Conservation (phyloP, 2,797 vertebrate genomes). For the Eupleurogrammus muticus region DNA sequence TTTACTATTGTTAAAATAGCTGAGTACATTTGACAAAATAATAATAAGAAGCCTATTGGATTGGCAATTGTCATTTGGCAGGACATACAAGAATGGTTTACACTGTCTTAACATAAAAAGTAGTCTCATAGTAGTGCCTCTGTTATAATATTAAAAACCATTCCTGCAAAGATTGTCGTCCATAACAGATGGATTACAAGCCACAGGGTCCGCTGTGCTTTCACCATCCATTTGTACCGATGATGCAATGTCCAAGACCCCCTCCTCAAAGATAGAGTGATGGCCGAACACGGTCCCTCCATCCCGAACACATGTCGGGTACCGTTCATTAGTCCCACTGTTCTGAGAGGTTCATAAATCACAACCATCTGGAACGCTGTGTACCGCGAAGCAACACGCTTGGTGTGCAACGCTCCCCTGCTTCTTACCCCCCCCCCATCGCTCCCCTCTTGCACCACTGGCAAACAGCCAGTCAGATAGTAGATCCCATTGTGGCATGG, state of each 20-base stretch:
- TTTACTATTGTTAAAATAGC: slow-evolving; percentile 53
- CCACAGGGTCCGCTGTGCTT: neutral
- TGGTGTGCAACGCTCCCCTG: neutral
- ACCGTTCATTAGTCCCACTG: slow-evolving; percentile 62
- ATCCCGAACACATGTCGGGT: slow-evolving; percentile 65
- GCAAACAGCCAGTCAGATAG: slow-evolving; percentile 63
- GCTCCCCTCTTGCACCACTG: slow-evolving; percentile 24
- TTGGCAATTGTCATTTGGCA: slow-evolving; percentile 38
- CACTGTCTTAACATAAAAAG: neutral
- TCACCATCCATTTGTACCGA: slow-evolving; percentile 31
- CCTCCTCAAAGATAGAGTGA: slow-evolving; percentile 50
- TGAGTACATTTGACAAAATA: slow-evolving; percentile 51
- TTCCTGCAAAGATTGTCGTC: neutral
- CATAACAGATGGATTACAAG: slow-evolving; percentile 20
- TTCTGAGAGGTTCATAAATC: slow-evolving; percentile 71
- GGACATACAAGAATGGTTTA: slow-evolving; percentile 12
- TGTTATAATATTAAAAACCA: slow-evolving; percentile 1
- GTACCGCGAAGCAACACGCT: slow-evolving; percentile 31
- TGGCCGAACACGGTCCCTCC: slow-evolving; percentile 52
- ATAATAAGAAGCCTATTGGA: slow-evolving; percentile 44
- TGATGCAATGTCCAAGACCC: slow-evolving; percentile 28
- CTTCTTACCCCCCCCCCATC: neutral
- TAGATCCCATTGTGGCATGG: slow-evolving; percentile 21
- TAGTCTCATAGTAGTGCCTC: neutral
- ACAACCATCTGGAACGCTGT: slow-evolving; percentile 66